Conservation (phyloP, 2,888 invertebrate genomes). For the Colletes collaris region DNA sequence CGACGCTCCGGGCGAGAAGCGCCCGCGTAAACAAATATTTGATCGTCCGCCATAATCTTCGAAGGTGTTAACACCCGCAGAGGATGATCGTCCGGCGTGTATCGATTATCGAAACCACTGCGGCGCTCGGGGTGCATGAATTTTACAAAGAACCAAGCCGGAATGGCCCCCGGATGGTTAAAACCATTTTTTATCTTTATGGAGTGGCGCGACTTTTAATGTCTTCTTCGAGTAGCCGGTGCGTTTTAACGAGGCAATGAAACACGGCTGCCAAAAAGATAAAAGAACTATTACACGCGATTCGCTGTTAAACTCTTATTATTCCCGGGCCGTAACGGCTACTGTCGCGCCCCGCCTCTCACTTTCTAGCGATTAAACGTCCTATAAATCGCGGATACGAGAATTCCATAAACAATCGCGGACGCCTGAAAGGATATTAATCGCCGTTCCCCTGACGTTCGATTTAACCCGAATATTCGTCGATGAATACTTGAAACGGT, state of each 20-base stretch:
- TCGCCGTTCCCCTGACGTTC: too few species aligned
- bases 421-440: too few species aligned
- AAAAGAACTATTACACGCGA: slow-evolving; percentile 52
- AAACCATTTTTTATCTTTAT: slow-evolving; percentile 64
- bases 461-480: too few species aligned
- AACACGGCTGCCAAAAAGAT: slow-evolving; percentile 63
- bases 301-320: slow-evolving; percentile 40
- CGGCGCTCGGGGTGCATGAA: too few species aligned
- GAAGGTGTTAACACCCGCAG: too few species aligned
- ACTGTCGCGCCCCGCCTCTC: neutral
- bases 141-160: neutral
- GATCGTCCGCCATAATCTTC: too few species aligned
- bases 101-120: neutral
- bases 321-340: slow-evolving; percentile 15
- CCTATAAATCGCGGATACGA: slow-evolving; percentile 10
- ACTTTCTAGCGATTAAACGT: slow-evolving; percentile 25
- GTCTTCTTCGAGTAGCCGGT: slow-evolving; percentile 52
- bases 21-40: too few species aligned
- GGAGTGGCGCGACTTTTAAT: slow-evolving; percentile 48
- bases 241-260: slow-evolving; percentile 65
- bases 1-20: too few species aligned
- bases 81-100: too few species aligned
- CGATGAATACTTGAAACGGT: too few species aligned
- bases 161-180: slow-evolving; percentile 24
- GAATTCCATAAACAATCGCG: slow-evolving; percentile 4